Conservation (phyloP, 2,888 invertebrate genomes). For the Diarsia dahlii region DNA sequence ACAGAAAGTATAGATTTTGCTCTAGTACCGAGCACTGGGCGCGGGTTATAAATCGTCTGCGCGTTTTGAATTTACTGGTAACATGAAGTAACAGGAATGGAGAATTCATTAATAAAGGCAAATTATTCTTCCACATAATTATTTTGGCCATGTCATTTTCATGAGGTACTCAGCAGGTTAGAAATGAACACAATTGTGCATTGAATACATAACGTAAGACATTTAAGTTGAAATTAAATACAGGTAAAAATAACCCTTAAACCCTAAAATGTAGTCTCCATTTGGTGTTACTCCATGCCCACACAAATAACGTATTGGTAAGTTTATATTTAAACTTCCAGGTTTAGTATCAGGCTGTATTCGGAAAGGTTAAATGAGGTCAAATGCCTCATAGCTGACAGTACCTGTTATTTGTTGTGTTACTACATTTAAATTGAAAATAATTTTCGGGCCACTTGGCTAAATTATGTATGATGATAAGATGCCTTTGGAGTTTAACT, state of each 20-base stretch:
- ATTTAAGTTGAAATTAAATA: background rate
- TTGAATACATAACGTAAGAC: background rate
- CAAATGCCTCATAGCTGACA: background rate
- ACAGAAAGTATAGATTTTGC: constrained; percentile 71
- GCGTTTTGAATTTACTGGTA: constrained; percentile 38
- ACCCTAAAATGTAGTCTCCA: background rate
- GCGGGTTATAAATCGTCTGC: constrained; percentile 60
- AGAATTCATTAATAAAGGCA: background rate
- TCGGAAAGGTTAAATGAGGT: constrained; percentile 1
- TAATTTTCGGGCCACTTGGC: background rate
- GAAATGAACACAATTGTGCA: background rate
- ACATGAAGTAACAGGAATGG: constrained; percentile 27
- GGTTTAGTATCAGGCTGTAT: constrained; percentile 21
- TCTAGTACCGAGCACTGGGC: constrained; percentile 43
- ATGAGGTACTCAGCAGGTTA: background rate
- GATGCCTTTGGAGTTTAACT: background rate
- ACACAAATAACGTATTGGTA: constrained; percentile 8
- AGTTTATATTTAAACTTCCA: constrained; percentile 17
- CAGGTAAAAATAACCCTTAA: background rate
- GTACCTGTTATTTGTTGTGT: background rate
- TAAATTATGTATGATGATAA: background rate
- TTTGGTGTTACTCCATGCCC: background rate
- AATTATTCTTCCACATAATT: background rate
- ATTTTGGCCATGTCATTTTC: background rate
- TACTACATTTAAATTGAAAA: constrained; percentile 2